Evolutionary conservation across 1,140 invertebrate genomes (phyloP).

Genomic region (Drosophila rhopaloa): DNA sequence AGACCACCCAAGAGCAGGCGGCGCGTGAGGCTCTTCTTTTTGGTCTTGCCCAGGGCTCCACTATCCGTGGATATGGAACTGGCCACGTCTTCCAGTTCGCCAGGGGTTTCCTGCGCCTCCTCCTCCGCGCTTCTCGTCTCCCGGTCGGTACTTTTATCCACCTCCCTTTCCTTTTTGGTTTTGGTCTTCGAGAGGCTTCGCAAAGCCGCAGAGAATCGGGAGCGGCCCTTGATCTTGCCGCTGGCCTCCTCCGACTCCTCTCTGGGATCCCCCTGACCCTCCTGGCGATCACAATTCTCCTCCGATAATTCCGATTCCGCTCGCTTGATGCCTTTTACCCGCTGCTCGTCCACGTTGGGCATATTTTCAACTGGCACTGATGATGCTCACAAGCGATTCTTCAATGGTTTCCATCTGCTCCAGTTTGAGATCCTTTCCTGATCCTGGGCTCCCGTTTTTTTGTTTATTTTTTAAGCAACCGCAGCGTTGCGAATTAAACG

Average conservation of each 20-base stretch:
- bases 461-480: conserved; percentile 37
- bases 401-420: conserved; percentile 38
- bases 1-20: conserved; percentile 64
- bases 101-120: conserved; percentile 25
- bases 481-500: conserved; percentile 57
- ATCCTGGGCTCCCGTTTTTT: conserved; percentile 3
- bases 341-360: conserved; percentile 59
- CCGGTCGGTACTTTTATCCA: conserved; percentile 25
- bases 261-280: conserved; percentile 11
- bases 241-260: conserved; percentile 24
- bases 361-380: conserved; percentile 56
- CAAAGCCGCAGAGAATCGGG: conserved; percentile 77
- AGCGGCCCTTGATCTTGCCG: conserved; percentile 67
- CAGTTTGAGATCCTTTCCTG: conserved; percentile 3
- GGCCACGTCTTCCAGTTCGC: conserved; percentile 41
- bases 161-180: conserved; percentile 49
- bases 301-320: conserved; percentile 16
- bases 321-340: conserved; percentile 46
- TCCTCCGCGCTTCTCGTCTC: conserved; percentile 25
- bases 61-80: conserved; percentile 44
- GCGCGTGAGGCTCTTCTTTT: conserved; percentile 74
- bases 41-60: conserved; percentile 43
- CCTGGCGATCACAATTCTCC: conserved; percentile 2
- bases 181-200: conserved; percentile 72
- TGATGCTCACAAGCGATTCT: conserved; percentile 13